Percentiles rank a stretch among this genome's conserved stretches.
Evolutionary conservation across 1,140 invertebrate species (phyloP).

Genomic region (Microplitis mediator): DNA sequence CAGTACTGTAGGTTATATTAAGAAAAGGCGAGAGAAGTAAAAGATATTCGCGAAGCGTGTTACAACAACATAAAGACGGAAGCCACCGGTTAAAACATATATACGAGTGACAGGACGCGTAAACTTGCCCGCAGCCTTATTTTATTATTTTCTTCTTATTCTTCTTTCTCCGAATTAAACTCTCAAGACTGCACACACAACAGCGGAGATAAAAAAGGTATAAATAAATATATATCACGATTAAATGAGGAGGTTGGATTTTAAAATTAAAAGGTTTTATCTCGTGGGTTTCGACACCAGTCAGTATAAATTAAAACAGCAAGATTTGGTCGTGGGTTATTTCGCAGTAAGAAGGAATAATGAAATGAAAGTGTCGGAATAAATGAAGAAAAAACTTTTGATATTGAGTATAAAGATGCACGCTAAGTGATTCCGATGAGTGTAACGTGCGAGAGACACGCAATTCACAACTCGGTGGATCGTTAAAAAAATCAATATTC

Average conservation of each 20-base stretch:
- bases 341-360: background rate
- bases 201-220: no score
- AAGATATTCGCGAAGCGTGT: slow-evolving; percentile 25
- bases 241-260: background rate
- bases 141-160: background rate
- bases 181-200: no score
- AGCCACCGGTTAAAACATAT: slow-evolving; percentile 4
- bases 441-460: slow-evolving; percentile 6
- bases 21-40: slow-evolving; percentile 9
- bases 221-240: no score
- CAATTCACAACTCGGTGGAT: background rate
- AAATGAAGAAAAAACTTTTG: background rate
- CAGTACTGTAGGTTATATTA: background rate
- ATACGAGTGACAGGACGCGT: slow-evolving; percentile 20
- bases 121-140: slow-evolving; percentile 9
- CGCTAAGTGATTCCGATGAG: slow-evolving; percentile 16
- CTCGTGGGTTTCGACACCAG: background rate
- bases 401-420: slow-evolving; percentile 17
- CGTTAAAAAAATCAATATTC: slow-evolving; percentile 14
- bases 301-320: no score
- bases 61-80: slow-evolving; percentile 19
- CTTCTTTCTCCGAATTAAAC: background rate
- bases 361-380: background rate
- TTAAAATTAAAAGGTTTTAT: background rate
- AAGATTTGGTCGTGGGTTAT: background rate